A percentile compares a stretch with the other conserved stretches of the same genome.
Evolutionary conservation across 2,113 vertebrate species (phyloP).

Genomic region (Austrofundulus limnaeus): DNA sequence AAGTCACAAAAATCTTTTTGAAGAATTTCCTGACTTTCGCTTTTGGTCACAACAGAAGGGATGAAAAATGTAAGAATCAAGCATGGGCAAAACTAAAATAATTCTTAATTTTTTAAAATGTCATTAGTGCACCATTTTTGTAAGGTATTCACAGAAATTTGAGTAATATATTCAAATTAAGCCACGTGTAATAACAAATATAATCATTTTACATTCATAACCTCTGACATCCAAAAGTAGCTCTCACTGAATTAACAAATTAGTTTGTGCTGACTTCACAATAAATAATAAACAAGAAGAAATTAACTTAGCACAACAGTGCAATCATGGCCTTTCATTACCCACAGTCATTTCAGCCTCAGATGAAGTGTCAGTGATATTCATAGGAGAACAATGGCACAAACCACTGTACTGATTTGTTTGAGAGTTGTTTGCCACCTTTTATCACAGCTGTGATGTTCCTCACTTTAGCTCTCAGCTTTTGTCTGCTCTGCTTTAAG

Average conservation of each 20-base stretch:
- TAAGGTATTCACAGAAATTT: too few relatives aligned
- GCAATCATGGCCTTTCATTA: constrained; percentile 12
- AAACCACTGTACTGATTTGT: constrained; percentile 14
- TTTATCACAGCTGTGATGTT: constrained; percentile 19
- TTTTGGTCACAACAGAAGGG: too few relatives aligned
- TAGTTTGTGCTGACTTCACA: not conserved
- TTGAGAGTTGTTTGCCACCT: constrained; percentile 3
- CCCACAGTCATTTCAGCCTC: constrained; percentile 14
- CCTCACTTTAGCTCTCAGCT: constrained; percentile 3
- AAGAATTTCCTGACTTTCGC: too few relatives aligned
- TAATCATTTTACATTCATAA: not conserved
- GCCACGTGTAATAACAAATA: not conserved
- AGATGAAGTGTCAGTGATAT: constrained; percentile 11
- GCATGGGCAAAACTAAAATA: too few relatives aligned
- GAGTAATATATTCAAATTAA: not conserved
- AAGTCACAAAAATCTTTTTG: too few relatives aligned
- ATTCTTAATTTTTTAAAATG: too few relatives aligned
- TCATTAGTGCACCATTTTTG: too few relatives aligned
- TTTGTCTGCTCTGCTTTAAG: constrained; percentile 10
- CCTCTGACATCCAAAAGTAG: not conserved
- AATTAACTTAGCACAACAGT: not conserved
- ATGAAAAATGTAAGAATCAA: too few relatives aligned
- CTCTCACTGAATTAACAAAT: not conserved
- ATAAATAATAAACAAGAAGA: constrained; percentile 5
- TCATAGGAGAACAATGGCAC: constrained; percentile 5